Conservation (phyloP, 2,888 invertebrate genomes). For the Prosopocoilus inquinatus region DNA sequence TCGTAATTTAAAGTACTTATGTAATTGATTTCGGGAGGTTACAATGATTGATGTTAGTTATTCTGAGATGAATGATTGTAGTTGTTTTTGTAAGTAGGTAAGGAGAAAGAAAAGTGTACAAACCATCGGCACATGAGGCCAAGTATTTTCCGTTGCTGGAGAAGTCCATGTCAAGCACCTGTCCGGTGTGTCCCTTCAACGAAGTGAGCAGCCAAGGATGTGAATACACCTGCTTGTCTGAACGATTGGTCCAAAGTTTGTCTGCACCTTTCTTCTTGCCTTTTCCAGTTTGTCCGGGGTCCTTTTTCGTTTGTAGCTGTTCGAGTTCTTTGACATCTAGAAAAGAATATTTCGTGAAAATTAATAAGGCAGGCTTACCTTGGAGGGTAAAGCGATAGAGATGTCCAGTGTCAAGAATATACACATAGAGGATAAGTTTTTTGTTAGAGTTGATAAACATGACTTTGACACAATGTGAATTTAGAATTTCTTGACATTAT, state of each 20-base stretch:
- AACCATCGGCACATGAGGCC: constrained; percentile 83
- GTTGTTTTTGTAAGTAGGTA: background rate
- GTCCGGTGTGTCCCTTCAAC: constrained; percentile 78
- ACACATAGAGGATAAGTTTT: constrained; percentile 12
- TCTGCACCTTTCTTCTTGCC: constrained; percentile 51
- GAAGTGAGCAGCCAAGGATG: constrained; percentile 80
- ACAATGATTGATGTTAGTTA: background rate
- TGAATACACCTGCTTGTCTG: constrained; percentile 56
- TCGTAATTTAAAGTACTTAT: background rate
- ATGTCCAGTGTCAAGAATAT: constrained; percentile 4
- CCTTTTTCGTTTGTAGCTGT: constrained; percentile 11
- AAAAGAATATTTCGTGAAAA: constrained; percentile 10
- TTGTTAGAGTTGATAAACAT: constrained; percentile 19
- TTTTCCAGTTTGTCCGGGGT: constrained; percentile 22
- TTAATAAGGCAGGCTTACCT: background rate
- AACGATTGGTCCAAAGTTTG: constrained; percentile 51
- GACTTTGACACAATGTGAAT: constrained; percentile 16
- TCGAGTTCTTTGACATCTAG: constrained; percentile 17
- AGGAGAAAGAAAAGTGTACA: constrained; percentile 39
- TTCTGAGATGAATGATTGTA: background rate
- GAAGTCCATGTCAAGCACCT: constrained; percentile 74
- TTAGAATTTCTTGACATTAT: background rate
- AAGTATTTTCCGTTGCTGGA: constrained; percentile 84
- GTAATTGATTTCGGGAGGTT: background rate
- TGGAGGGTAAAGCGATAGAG: too few relatives aligned